Base-by-base conservation (phyloP, 2,888 invertebrate species). In the Acholoe squamosa region DNA sequence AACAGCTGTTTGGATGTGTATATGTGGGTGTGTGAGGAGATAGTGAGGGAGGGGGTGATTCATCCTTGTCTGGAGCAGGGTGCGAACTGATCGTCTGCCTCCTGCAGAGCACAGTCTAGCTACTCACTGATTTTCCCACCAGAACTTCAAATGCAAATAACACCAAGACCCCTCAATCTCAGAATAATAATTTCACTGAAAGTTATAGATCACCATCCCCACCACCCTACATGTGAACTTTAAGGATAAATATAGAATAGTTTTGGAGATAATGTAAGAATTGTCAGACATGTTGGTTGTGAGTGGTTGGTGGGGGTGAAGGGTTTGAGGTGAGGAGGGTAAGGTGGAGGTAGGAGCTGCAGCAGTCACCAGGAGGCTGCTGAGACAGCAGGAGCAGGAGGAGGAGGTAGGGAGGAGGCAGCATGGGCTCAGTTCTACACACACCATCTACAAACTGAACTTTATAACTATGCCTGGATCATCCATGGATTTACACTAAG, bases 71-170 rank as follows among this genome's bases (percentile, higher is more conserved):
- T 71, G 71, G 71, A n/a, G 71, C 31, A 28, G 71, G 71, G 71
- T 28, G 71, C 71, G 28, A 71, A 71, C 71, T 25, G 71, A 71
- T 71, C 71, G 71, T 71, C 71, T 71, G 71, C 71, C 71, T 28
- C 71, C 71, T 28, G 31, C 71, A 7, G 71, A 1, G 25, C 28
- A 5, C 28, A 14, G 71, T 71, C 71, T 71, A 71, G 71, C 28
- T 71, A 28, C 28, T 71, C 71, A 25, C 31, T 28, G 28, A 71
- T 28, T 71, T 71, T 71, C 25, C 71, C 71, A 1, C 28, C 71
- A 71, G 28, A 19, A 61, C n/a, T 61, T 61, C 61, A 71, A 71
- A 71, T 1, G 1, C 25, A 28, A 71, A 7, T 28, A 7, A 14
- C 28, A 0, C 28, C 12, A 25, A 71, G 28, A 71, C 25, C 28